phyloP scores from a whole-genome alignment of 2,888 invertebrate species.

The Junonia oenone region DNA sequence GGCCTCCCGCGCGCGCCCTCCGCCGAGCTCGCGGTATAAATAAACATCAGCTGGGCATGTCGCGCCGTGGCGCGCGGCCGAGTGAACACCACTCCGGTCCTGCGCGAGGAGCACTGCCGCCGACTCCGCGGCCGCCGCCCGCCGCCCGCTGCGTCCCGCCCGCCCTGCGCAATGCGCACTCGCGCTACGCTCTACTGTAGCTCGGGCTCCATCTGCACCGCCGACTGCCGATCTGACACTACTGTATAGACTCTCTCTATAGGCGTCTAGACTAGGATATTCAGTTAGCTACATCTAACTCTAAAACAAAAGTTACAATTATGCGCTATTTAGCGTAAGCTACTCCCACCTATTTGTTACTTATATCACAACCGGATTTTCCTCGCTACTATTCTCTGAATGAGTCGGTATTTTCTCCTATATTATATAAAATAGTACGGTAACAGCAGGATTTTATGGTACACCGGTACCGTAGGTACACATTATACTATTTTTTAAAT shows the following conservation, averaged over 20 bases:
- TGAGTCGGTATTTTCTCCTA: no score
- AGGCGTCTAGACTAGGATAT: background rate
- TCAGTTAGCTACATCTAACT: no score
- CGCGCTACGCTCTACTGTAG: constrained; percentile 14
- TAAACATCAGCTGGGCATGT: constrained; percentile 84
- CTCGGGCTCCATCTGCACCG: background rate
- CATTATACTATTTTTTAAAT: no score
- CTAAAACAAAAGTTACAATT: background rate
- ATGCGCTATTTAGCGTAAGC: no score
- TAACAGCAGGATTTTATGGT: no score
- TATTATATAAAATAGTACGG: no score
- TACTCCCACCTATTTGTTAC: no score
- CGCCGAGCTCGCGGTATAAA: constrained; percentile 81
- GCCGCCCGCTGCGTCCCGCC: constrained; percentile 55
- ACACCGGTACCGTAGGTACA: no score
- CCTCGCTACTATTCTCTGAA: no score
- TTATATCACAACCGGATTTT: no score
- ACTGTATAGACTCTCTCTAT: no score
- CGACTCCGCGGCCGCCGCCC: constrained; percentile 48
- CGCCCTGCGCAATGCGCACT: constrained; percentile 49
- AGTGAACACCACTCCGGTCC: constrained; percentile 84
- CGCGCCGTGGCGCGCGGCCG: constrained; percentile 81
- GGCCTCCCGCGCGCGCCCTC: constrained; percentile 80
- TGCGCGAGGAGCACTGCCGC: constrained; percentile 81
- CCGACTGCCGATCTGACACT: background rate